These are phyloP conservation scores for Macrocentrus cingulum DNA, from an alignment of 1,140 invertebrate species.

Conservation along the genomic window DNA sequence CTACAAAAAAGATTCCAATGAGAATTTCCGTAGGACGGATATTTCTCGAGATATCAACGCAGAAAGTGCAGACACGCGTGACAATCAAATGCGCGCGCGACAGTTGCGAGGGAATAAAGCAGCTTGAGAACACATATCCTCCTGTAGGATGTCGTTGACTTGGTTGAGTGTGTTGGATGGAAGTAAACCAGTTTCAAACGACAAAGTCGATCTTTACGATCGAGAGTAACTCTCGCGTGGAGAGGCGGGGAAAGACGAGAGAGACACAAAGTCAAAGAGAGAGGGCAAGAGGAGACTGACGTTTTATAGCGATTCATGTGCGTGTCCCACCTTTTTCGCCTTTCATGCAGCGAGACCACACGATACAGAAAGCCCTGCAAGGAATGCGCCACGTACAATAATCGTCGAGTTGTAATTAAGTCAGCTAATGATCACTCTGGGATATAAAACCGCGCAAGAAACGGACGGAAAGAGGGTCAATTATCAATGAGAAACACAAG, in stretches of 20 bases:
- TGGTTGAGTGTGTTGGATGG: slow-evolving; percentile 10
- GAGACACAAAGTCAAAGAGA: slow-evolving; percentile 12
- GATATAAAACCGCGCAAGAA: slow-evolving; percentile 3
- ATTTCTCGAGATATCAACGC: background rate
- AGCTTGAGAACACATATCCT: too few relatives aligned
- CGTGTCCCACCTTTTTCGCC: slow-evolving; percentile 26
- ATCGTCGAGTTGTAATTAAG: slow-evolving; percentile 50
- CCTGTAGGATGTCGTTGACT: slow-evolving; percentile 21
- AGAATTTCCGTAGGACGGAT: background rate
- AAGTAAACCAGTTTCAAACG: slow-evolving; percentile 28
- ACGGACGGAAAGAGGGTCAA: slow-evolving; percentile 16
- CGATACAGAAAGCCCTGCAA: slow-evolving; percentile 18
- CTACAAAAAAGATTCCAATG: too few relatives aligned
- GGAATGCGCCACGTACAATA: slow-evolving; percentile 41
- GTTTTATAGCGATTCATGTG: slow-evolving; percentile 30
- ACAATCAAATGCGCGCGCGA: background rate
- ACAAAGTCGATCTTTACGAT: slow-evolving; percentile 29
- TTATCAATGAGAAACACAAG: slow-evolving; percentile 17
- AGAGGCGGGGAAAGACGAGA: slow-evolving; percentile 17
- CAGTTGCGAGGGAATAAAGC: background rate
- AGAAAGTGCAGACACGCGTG: too few relatives aligned
- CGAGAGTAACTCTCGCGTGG: slow-evolving; percentile 32
- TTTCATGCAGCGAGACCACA: background rate
- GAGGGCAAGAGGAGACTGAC: slow-evolving; percentile 2
- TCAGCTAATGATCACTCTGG: slow-evolving; percentile 46